Evolutionary conservation across 2,113 vertebrate genomes (phyloP).

Genomic region (Mixornis gularis): DNA sequence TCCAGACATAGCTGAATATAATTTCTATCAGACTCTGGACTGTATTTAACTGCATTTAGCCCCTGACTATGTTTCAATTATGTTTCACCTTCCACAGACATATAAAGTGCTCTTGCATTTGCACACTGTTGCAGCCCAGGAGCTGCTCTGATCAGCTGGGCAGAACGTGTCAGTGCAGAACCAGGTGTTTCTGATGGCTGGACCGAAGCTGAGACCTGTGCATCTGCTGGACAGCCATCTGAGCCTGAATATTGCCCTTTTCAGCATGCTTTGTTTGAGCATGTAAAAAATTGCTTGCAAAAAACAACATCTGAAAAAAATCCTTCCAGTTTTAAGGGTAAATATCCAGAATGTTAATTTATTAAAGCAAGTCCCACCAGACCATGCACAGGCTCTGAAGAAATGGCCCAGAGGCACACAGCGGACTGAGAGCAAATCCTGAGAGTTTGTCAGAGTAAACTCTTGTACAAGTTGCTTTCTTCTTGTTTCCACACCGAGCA

Average conservation of each 20-base stretch:
- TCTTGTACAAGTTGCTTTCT: background rate
- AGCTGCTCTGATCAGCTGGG: background rate
- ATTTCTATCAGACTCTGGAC: background rate
- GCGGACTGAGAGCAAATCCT: background rate
- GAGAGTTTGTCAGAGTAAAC: background rate
- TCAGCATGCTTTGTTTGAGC: background rate
- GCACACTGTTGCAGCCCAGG: background rate
- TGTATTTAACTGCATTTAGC: background rate
- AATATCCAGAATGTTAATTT: background rate
- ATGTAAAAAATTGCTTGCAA: background rate
- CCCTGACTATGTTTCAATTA: background rate
- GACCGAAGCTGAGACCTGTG: background rate
- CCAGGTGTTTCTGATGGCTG: background rate
- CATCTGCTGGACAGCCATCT: background rate
- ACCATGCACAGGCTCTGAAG: background rate
- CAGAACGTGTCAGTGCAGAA: background rate
- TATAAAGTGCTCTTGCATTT: background rate
- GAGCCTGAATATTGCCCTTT: background rate
- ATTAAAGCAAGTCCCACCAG: slow-evolving; percentile 6
- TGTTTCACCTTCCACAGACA: background rate
- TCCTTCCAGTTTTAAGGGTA: background rate
- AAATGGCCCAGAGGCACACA: background rate
- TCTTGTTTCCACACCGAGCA: background rate
- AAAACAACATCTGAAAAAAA: slow-evolving; percentile 26
- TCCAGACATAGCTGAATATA: background rate